Evolutionary conservation across 2,888 invertebrate species (phyloP).

Genomic region (Cheilosia impressa): DNA sequence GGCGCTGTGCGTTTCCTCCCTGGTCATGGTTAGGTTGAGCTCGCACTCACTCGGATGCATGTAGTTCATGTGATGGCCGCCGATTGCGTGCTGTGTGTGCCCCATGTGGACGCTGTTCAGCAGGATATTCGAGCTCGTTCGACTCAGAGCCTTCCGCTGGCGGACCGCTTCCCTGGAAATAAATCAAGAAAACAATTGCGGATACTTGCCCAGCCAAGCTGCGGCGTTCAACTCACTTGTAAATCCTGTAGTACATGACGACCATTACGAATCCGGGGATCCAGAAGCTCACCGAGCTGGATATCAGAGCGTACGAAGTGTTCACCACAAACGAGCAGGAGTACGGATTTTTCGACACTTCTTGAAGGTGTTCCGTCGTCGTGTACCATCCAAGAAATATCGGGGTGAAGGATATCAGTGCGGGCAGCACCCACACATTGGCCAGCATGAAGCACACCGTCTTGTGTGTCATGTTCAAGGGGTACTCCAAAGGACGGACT

Average conservation of each 20-base stretch:
- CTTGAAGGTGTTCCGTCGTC: constrained; percentile 89
- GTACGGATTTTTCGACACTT: constrained; percentile 87
- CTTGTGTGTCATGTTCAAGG: constrained; percentile 94
- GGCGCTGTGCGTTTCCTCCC: constrained; percentile 83
- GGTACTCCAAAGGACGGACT: constrained; percentile 96
- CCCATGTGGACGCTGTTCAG: constrained; percentile 93
- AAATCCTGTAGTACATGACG: constrained; percentile 94
- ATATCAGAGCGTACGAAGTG: constrained; percentile 93
- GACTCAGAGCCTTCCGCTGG: constrained; percentile 91
- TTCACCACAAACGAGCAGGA: constrained; percentile 94
- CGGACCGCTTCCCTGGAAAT: constrained; percentile 89
- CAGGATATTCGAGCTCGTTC: constrained; percentile 94
- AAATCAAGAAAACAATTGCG: constrained; percentile 51
- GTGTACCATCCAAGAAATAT: constrained; percentile 98
- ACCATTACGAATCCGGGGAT: constrained; percentile 96
- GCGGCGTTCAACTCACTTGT: constrained; percentile 82
- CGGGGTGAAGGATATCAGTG: constrained; percentile 95
- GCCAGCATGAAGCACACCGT: constrained; percentile 92
- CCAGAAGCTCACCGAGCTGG: constrained; percentile 96
- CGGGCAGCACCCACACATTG: constrained; percentile 96
- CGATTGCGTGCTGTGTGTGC: constrained; percentile 89
- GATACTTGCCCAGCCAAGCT: neutral
- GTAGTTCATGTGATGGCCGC: constrained; percentile 85
- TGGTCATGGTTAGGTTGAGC: constrained; percentile 82
- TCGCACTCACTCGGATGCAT: constrained; percentile 87